Conservation (phyloP, 2,113 vertebrate species). For the Gracilinanus agilis region DNA sequence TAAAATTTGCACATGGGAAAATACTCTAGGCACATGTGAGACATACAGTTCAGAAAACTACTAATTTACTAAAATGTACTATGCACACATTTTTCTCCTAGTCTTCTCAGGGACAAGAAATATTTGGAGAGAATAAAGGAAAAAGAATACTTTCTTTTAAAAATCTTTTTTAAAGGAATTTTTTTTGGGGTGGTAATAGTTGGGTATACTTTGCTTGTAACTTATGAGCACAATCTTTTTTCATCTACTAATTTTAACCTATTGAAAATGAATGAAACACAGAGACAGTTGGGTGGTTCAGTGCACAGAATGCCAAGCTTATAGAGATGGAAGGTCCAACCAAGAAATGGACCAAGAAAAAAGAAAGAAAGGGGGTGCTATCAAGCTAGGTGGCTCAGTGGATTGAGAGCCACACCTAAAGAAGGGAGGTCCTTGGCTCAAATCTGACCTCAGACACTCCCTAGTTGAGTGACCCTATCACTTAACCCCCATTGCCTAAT, state of each 20-base stretch:
- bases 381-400: no score
- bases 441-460: no score
- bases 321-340: no score
- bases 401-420: no score
- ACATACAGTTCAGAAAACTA: conserved; percentile 58
- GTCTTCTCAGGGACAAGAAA: conserved; percentile 24
- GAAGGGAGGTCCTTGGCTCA: no score
- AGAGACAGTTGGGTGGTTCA: not conserved
- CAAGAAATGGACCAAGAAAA: no score
- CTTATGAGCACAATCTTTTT: conserved; percentile 19
- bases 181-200: conserved; percentile 21
- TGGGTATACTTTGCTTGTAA: conserved; percentile 58
- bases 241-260: not conserved
- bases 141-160: conserved; percentile 50
- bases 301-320: not conserved
- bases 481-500: no score
- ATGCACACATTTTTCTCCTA: conserved; percentile 61
- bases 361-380: no score
- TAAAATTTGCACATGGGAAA: conserved; percentile 65
- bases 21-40: conserved; percentile 67
- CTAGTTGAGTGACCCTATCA: no score
- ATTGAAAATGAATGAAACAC: not conserved
- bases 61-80: conserved; percentile 57
- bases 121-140: conserved; percentile 52
- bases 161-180: not conserved